Conservation (phyloP, 1,140 invertebrate species). For the Holotrichia oblita region DNA sequence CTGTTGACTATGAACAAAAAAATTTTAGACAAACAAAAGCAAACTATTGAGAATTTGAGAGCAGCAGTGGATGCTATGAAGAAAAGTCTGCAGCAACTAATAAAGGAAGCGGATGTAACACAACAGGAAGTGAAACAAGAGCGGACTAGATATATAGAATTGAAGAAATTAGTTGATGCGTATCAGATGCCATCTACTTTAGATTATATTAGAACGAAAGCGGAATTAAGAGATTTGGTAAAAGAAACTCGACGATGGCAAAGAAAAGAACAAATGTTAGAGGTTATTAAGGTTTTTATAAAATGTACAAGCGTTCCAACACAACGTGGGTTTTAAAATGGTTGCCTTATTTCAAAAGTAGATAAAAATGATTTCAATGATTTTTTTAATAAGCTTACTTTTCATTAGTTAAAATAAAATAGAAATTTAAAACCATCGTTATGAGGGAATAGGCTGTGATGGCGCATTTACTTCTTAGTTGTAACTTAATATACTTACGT, state of each 20-base stretch:
- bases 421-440: no score
- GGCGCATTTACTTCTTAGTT: no score
- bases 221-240: slow-evolving; percentile 62
- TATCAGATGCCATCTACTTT: slow-evolving; percentile 63
- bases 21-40: slow-evolving; percentile 49
- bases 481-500: no score
- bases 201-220: slow-evolving; percentile 66
- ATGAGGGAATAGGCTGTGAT: no score
- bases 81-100: neutral
- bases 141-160: slow-evolving; percentile 47
- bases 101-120: neutral
- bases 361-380: no score
- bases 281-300: neutral
- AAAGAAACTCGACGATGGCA: slow-evolving; percentile 63
- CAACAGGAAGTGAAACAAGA: slow-evolving; percentile 22
- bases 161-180: slow-evolving; percentile 44
- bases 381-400: no score
- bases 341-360: no score
- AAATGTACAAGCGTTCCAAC: neutral
- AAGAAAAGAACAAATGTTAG: slow-evolving; percentile 61
- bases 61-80: neutral
- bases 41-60: neutral
- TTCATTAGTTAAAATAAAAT: no score
- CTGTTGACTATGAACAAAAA: slow-evolving; percentile 53
- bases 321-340: neutral